Evolutionary conservation across 2,113 vertebrate genomes (phyloP), one percentile per base, ranked within the genome.

Genomic region (Burhinus oedicnemus): DNA sequence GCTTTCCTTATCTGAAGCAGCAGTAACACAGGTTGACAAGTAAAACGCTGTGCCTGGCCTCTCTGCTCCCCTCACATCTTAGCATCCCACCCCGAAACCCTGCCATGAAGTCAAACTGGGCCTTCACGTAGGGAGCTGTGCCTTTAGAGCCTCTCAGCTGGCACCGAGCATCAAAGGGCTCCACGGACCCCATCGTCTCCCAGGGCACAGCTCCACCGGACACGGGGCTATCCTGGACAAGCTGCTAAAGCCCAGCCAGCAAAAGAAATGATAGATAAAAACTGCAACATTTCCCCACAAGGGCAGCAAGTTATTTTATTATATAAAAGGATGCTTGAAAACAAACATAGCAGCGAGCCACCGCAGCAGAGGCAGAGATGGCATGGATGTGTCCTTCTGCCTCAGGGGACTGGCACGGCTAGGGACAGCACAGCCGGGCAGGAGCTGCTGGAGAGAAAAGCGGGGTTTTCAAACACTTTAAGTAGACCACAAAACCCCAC

Each of bases 181-280:
- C 47, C 29, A 11, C 0, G 1, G 38, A 82, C 38, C 20, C 2
- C 1, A 29, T 9, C 4, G 6, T 11, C 22, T 51, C 22, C 21
- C 47, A 21, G 9, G 21, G 47, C 47, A 49, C 47, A 79, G 42
- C 15, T 44, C 27, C 4, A 7, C 30, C 16, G 44, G 58, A 34
- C 34, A 27, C 0, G 4, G 18, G 8, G 34, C 52, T n/a, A 61
- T 84, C 23, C 17, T 15, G 42, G 32, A 25, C 23, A 58, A 8
- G 1, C 61, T 2, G 1, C 40, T 36, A 21, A 79, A 57, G n/a
- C 2, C 47, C 9, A 10, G 47, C 14, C 8, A 58, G 32, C 22
- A 58, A 38, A 52, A 80, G 17, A 91, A 88, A 66, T 3, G 1
- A 26, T 8, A 77, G 36, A 68, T 45, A 71, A 81, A 91, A 68